These are phyloP conservation scores for Plagodis pulveraria DNA, from an alignment of 2,888 invertebrate species.

Conservation along the genomic window DNA sequence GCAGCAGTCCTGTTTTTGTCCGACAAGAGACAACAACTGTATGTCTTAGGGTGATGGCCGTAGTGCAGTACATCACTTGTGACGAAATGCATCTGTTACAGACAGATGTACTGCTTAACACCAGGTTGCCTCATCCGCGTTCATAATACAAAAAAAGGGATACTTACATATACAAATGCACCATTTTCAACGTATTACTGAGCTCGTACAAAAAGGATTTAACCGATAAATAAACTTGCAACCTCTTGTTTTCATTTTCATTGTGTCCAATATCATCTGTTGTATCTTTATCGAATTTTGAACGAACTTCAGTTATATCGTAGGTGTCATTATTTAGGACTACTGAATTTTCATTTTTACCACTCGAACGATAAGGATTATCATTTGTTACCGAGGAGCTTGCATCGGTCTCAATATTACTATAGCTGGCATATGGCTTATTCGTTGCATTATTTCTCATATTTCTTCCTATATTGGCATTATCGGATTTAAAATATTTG, in stretches of 20 bases:
- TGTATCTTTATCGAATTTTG: background rate
- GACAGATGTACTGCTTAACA: too few relatives aligned
- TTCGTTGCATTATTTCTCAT: background rate
- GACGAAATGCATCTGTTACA: too few relatives aligned
- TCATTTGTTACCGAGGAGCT: background rate
- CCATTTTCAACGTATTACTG: conserved; percentile 42
- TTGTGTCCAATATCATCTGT: conserved; percentile 34
- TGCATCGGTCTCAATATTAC: too few relatives aligned
- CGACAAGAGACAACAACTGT: too few relatives aligned
- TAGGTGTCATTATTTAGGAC: too few relatives aligned
- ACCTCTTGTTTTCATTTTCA: conserved; percentile 49
- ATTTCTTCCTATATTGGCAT: background rate
- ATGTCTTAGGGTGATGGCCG: too few relatives aligned
- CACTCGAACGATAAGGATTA: background rate
- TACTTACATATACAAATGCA: conserved; percentile 64
- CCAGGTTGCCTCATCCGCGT: too few relatives aligned
- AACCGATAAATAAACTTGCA: conserved; percentile 37
- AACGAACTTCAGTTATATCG: too few relatives aligned
- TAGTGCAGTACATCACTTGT: too few relatives aligned
- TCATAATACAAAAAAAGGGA: too few relatives aligned
- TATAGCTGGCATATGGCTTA: too few relatives aligned
- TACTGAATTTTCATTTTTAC: background rate
- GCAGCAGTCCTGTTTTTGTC: too few relatives aligned
- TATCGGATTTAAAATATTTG: background rate
- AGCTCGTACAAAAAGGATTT: conserved; percentile 52